A percentile compares a stretch with the other conserved stretches of the same genome.
Conservation (phyloP, 2,888 invertebrate species). For the Bruchidius siliquastri region DNA sequence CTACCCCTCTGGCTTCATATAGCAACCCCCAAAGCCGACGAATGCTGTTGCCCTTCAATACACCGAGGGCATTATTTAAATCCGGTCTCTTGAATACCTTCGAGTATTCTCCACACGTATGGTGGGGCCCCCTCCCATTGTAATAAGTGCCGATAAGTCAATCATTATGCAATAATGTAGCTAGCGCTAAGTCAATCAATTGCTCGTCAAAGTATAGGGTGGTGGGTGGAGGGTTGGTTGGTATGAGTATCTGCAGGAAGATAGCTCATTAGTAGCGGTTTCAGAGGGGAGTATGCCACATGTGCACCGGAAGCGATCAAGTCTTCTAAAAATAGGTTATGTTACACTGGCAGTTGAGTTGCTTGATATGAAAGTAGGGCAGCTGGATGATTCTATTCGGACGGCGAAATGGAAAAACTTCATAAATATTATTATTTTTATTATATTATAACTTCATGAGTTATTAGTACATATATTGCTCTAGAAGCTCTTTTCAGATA, state of each 20-base stretch:
- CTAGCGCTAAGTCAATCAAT: slow-evolving; percentile 24
- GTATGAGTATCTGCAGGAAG: neutral
- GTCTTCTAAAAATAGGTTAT: neutral
- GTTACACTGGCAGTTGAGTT: neutral
- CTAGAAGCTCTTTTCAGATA: no score
- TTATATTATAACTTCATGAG: no score
- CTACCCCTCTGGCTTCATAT: slow-evolving; percentile 2
- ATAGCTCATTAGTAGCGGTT: neutral
- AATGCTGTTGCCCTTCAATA: slow-evolving; percentile 18
- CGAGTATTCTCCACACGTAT: slow-evolving; percentile 26
- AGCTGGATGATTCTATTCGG: neutral
- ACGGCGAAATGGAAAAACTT: no score
- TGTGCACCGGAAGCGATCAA: neutral
- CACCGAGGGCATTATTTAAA: slow-evolving; percentile 31
- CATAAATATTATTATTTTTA: no score
- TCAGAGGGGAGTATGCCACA: neutral
- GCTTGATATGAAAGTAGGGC: neutral
- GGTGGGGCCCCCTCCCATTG: slow-evolving; percentile 17
- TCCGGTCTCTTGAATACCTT: slow-evolving; percentile 33
- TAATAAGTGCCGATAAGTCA: slow-evolving; percentile 30
- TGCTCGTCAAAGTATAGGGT: slow-evolving; percentile 17
- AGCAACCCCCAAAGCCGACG: slow-evolving; percentile 9
- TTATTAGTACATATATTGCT: no score
- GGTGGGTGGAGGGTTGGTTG: slow-evolving; percentile 1
- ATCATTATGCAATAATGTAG: slow-evolving; percentile 25